Conservation (phyloP, 2,888 invertebrate genomes). For the Helleia helle region DNA sequence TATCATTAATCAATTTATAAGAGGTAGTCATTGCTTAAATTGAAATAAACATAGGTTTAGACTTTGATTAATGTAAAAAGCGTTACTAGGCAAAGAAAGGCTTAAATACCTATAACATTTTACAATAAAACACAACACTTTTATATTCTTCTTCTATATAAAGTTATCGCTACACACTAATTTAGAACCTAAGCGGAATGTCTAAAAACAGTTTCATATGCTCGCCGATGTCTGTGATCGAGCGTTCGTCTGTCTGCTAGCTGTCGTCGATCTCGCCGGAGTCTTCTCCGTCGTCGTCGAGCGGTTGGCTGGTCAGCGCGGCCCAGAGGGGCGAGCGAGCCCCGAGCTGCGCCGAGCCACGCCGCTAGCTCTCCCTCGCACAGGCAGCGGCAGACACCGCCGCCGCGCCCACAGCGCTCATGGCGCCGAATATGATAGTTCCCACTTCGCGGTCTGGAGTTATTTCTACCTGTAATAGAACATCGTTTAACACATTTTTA, state of each 20-base stretch:
- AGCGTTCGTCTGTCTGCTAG: slow-evolving; percentile 73
- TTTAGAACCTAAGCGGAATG: slow-evolving; percentile 72
- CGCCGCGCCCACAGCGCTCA: slow-evolving; percentile 49
- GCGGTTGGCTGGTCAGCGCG: slow-evolving; percentile 81
- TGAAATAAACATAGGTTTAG: too few relatives aligned
- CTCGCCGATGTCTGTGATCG: slow-evolving; percentile 70
- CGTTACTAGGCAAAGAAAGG: not conserved
- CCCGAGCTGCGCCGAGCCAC: slow-evolving; percentile 61
- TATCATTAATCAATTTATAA: too few relatives aligned
- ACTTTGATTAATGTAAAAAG: too few relatives aligned
- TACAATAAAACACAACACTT: not conserved
- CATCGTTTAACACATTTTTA: too few relatives aligned
- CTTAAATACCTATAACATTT: not conserved
- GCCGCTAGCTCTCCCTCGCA: slow-evolving; percentile 75
- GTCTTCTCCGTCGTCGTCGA: slow-evolving; percentile 49
- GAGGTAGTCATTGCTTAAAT: too few relatives aligned
- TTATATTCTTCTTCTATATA: too few relatives aligned
- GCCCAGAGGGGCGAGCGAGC: slow-evolving; percentile 85
- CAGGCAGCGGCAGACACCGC: slow-evolving; percentile 38
- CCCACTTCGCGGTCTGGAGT: slow-evolving; percentile 69
- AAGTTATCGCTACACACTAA: too few relatives aligned
- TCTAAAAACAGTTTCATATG: slow-evolving; percentile 73
- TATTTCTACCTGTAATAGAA: slow-evolving; percentile 50
- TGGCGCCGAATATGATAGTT: slow-evolving; percentile 49
- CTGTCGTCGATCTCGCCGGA: slow-evolving; percentile 50